Base-by-base conservation (phyloP, 2,888 invertebrate species). In the Drosophila parthenogenetica region DNA sequence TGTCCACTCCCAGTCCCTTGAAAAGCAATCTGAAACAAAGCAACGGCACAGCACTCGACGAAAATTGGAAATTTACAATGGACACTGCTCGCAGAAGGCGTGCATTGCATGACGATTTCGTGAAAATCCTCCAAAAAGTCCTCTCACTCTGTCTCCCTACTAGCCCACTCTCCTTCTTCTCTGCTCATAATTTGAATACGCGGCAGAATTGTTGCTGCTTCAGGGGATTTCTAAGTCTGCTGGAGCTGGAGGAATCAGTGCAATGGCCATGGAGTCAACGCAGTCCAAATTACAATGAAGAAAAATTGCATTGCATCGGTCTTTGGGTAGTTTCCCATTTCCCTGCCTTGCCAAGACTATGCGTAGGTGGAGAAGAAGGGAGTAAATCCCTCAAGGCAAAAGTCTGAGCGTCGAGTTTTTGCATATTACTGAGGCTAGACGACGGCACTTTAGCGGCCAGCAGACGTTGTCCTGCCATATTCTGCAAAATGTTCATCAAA, bases 41-140 rank as follows among this genome's bases (percentile, higher is more conserved):
- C 79, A 69, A 76, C 67, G 69, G 61, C 62, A 22, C 54, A 63
- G 83, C 71, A 86, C 69, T 86, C 84, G 82, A 61, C 81, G 71
- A 81, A 87, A 85, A 86, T 87, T 83, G 74, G 77, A 78, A 87
- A 87, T 86, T 87, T 79, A 81, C 87, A 85, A 87, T 84, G 73
- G 78, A 51, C 73, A 73, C 35, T 50, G 63, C 35, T 63, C 68
- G 51, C 49, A 50, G 77, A 42, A 40, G 48, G 63, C 53, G 39
- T 58, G 50, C 57, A 42, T 45, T 54, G 63, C 57, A 72, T 61
- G 68, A 76, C 57, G 72, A 67, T 58, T 72, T 32, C 55, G 55
- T 61, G 45, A 57, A 39, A 39, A 19, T 19, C n/a, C 49, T 7
- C n/a, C 49, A 4, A 17, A 17, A 22, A 17, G 17, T 7, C 37